These are phyloP conservation scores for Schizaphis graminum DNA, from an alignment of 2,888 invertebrate genomes.

Conservation along the genomic window DNA sequence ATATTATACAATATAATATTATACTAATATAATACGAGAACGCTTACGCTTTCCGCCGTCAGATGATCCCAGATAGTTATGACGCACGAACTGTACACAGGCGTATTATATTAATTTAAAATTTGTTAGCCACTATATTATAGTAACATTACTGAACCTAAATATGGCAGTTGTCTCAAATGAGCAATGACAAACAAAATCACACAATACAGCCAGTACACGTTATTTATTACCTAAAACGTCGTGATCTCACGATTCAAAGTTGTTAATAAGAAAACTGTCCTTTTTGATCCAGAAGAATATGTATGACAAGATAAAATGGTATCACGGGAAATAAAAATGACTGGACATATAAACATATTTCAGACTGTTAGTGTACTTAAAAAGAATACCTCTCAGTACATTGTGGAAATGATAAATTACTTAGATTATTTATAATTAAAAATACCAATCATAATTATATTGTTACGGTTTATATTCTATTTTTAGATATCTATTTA, in stretches of 20 bases:
- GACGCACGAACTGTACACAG: slow-evolving; percentile 38
- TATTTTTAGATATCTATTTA: neutral
- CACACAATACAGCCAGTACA: too few relatives aligned
- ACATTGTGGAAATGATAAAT: neutral
- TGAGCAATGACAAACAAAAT: neutral
- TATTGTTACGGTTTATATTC: neutral
- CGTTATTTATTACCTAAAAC: neutral
- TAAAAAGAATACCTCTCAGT: neutral
- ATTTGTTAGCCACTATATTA: neutral
- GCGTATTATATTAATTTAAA: slow-evolving; percentile 5
- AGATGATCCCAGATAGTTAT: slow-evolving; percentile 36
- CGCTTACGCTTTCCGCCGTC: slow-evolving; percentile 39
- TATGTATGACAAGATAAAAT: neutral
- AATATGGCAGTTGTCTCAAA: neutral
- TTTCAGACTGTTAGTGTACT: neutral
- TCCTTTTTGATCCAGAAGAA: neutral
- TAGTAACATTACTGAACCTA: neutral
- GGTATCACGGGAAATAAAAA: neutral
- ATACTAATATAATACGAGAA: slow-evolving; percentile 32
- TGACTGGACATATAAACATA: neutral
- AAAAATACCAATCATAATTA: neutral
- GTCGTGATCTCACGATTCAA: neutral
- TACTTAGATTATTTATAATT: neutral
- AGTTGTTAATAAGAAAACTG: neutral
- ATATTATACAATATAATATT: slow-evolving; percentile 25